Evolutionary conservation across 2,797 vertebrate species (phyloP), one percentile per base, ranked within the genome.

Genomic region (Oreochromis grahami): DNA sequence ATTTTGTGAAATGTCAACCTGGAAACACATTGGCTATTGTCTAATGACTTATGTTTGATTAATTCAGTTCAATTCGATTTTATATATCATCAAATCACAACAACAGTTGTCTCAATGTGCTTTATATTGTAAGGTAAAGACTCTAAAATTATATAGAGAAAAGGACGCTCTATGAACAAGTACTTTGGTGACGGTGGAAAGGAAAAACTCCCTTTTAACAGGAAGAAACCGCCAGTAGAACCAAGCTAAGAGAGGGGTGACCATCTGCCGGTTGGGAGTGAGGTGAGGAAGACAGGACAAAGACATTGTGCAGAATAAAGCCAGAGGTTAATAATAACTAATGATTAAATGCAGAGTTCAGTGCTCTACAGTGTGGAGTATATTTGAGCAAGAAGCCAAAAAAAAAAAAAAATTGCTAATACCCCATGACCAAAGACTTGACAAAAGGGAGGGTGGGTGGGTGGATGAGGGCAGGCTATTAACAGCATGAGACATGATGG

Each of bases 181-280:
- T 29, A 13, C 32, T 63, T 3, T n/a, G 58, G 58, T 36, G 17
- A 63, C 38, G 45, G 21, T 17, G 65, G 21, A 1, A 43, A 70
- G 65, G 8, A 26, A 70, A 26, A 70, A 45, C 21, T 70, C 8
- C 5, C 38, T 17, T 45, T 70, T 15, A 2, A 68, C 36, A 68
- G 63, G 63, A 68, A 24, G 36, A 3, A 14, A 36, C 32, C 9
- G 0, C 32, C 32, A 36, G 32, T n/a, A 55, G 53, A 55, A 8
- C 12, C 53, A 55, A 8, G 7, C 53, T 26, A 36, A n/a, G 6
- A 63, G 58, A 0, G 17, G 29, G 29, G 0, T 12, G 2, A 36
- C 56, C 9, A 36, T 60, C 32, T 36, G 56, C 0, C 0, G 0
- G 17, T 60, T 36, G 29, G 32, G 17, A 36, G 32, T 36, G 17